Conservation (phyloP, 1,140 invertebrate genomes). For the Trichonephila clavata region DNA sequence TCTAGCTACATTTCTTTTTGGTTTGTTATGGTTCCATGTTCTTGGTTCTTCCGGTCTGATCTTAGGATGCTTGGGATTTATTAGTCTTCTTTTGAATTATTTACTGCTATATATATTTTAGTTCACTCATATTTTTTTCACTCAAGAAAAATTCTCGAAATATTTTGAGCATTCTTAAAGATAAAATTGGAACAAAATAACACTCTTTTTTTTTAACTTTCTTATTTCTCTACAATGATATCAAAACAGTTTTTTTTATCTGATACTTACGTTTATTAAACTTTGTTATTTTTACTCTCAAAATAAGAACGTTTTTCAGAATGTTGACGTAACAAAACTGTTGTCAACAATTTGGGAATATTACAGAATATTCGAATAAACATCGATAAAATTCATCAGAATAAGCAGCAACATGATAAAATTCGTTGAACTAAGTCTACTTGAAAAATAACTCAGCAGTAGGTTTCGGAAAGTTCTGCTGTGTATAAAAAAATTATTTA, state of each 20-base stretch:
- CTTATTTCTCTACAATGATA: background rate
- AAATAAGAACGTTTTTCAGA: background rate
- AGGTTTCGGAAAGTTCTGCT: background rate
- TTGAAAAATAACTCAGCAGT: background rate
- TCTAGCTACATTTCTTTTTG: too few relatives aligned
- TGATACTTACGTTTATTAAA: background rate
- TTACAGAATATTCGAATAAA: background rate
- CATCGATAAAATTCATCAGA: background rate
- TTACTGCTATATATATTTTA: too few relatives aligned
- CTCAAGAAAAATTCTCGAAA: too few relatives aligned
- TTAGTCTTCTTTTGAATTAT: too few relatives aligned
- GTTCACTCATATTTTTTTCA: too few relatives aligned
- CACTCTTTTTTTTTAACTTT: background rate
- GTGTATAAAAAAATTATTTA: background rate
- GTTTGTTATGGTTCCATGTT: too few relatives aligned
- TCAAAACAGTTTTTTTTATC: background rate
- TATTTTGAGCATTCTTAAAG: too few relatives aligned
- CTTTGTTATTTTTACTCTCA: background rate
- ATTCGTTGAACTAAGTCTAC: background rate
- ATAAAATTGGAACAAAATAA: too few relatives aligned
- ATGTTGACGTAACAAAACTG: background rate
- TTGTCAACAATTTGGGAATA: background rate
- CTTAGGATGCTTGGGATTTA: too few relatives aligned
- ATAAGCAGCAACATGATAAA: background rate
- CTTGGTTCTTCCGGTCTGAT: too few relatives aligned